Evolutionary conservation across 2,113 vertebrate genomes (phyloP).

Genomic region (Danionella cerebrum): DNA sequence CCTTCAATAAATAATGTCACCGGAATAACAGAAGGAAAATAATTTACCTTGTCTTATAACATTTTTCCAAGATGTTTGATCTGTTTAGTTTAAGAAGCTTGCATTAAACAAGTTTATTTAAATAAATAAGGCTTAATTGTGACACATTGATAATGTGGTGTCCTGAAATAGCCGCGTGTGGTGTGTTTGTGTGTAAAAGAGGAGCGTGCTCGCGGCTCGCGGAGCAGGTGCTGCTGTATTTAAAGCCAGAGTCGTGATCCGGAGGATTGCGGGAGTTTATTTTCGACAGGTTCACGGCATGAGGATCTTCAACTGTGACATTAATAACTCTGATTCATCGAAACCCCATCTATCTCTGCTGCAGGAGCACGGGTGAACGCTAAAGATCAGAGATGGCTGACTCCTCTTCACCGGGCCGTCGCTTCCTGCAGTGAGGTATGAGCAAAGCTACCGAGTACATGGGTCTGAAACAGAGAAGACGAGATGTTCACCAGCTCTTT

Average conservation of each 20-base stretch:
- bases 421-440: conserved; percentile 96
- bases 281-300: neutral
- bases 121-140: too few relatives aligned
- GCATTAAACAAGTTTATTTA: too few relatives aligned
- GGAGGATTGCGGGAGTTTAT: conserved; percentile 5
- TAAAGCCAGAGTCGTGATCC: conserved; percentile 18
- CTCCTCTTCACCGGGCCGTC: conserved; percentile 96
- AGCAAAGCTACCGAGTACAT: too few relatives aligned
- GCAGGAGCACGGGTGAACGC: conserved; percentile 99
- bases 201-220: neutral
- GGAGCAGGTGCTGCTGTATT: conserved; percentile 40
- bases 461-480: too few relatives aligned
- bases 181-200: neutral
- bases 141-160: too few relatives aligned
- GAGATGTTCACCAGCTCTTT: too few relatives aligned
- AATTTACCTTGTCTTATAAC: too few relatives aligned
- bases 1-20: too few relatives aligned
- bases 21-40: too few relatives aligned
- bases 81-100: too few relatives aligned
- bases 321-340: neutral
- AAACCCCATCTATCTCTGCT: neutral
- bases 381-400: conserved; percentile 99
- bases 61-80: too few relatives aligned
- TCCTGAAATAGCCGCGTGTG: neutral
- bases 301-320: neutral